A percentile compares a stretch with the other conserved stretches of the same genome.
Conservation (phyloP, 2,113 vertebrate genomes). For the Ptychochromis oligacanthus region DNA sequence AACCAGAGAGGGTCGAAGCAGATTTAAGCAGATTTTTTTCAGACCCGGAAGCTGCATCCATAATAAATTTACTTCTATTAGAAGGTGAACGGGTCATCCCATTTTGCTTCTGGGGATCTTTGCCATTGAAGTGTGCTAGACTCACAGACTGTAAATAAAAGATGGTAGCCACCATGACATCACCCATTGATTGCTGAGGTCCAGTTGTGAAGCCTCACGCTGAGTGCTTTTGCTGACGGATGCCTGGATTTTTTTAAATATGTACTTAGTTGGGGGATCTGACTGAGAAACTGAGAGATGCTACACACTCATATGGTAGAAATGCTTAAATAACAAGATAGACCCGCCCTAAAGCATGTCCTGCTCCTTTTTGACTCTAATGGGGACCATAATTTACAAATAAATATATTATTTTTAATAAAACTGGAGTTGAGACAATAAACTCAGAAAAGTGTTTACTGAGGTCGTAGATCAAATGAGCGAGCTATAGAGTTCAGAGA, state of each 20-base stretch:
- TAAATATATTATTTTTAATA: no score
- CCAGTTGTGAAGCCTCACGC: not conserved
- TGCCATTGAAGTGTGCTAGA: slow-evolving; percentile 30
- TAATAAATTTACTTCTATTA: slow-evolving; percentile 55
- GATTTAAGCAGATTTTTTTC: not conserved
- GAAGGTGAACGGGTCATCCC: slow-evolving; percentile 15
- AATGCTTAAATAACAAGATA: no score
- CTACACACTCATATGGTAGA: no score
- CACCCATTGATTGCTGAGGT: not conserved
- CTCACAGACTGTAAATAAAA: not conserved
- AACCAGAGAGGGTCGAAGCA: not conserved
- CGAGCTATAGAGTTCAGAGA: not conserved
- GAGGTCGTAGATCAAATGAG: not conserved
- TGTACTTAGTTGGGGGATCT: no score
- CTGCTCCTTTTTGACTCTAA: no score
- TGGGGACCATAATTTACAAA: no score
- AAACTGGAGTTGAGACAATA: not conserved
- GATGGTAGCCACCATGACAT: not conserved
- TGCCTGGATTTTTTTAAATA: no score
- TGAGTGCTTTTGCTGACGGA: not conserved
- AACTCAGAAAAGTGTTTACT: not conserved
- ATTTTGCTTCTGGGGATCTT: slow-evolving; percentile 30
- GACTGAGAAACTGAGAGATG: not conserved
- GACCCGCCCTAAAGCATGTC: no score
- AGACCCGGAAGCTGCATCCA: not conserved